Conservation (phyloP, 2,888 invertebrate genomes). For the Coecobrya sp. region DNA sequence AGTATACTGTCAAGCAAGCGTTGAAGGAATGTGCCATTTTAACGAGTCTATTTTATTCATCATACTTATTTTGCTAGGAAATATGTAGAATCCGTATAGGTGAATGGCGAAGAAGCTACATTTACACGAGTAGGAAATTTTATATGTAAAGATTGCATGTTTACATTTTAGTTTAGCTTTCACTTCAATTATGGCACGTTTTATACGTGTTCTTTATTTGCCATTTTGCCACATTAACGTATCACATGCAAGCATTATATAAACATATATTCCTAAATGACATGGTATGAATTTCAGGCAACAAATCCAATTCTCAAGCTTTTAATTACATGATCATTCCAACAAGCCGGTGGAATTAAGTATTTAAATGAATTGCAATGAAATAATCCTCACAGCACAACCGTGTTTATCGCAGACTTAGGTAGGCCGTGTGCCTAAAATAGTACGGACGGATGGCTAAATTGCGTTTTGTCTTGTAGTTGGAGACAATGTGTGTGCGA, state of each 20-base stretch:
- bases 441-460: neutral
- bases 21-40: slow-evolving; percentile 58
- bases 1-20: slow-evolving; percentile 13
- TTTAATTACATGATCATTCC: slow-evolving; percentile 47
- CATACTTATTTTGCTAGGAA: neutral
- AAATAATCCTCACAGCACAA: slow-evolving; percentile 25
- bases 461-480: neutral
- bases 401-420: no score
- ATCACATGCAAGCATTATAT: neutral
- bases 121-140: neutral
- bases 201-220: neutral
- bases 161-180: slow-evolving; percentile 10
- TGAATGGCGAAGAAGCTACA: neutral
- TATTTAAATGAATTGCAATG: slow-evolving; percentile 41
- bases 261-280: neutral
- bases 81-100: neutral
- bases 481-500: neutral
- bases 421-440: no score
- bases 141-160: neutral
- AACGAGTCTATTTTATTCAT: slow-evolving; percentile 46
- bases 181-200: neutral
- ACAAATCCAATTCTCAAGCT: slow-evolving; percentile 34
- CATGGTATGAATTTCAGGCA: slow-evolving; percentile 19
- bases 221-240: neutral
- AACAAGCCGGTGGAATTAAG: slow-evolving; percentile 29